A percentile compares a stretch with the other conserved stretches of the same genome.
Evolutionary conservation across 1,140 invertebrate species (phyloP).

Genomic region (Pomacea maculata): DNA sequence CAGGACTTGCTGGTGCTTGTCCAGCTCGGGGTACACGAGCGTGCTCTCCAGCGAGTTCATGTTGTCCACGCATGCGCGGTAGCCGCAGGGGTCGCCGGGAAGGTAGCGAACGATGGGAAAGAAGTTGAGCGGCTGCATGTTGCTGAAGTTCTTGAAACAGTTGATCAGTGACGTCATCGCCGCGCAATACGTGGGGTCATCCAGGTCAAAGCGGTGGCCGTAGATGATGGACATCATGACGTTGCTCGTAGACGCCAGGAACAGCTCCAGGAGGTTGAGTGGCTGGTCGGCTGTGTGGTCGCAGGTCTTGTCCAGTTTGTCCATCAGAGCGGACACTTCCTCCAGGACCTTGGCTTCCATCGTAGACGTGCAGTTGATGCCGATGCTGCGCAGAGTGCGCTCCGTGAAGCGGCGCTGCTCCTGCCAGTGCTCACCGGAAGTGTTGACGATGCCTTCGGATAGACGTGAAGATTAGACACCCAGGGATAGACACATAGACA

Average conservation of each 20-base stretch:
- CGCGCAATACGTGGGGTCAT: slow-evolving; percentile 56
- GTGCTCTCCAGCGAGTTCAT: slow-evolving; percentile 14
- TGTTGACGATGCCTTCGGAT: slow-evolving; percentile 21
- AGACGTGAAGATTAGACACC: not conserved
- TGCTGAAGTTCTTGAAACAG: slow-evolving; percentile 19
- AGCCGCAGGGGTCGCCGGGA: slow-evolving; percentile 40
- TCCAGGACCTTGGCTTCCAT: not conserved
- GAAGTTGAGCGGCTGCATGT: slow-evolving; percentile 31
- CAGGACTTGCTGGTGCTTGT: slow-evolving; percentile 2
- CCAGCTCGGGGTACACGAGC: not conserved
- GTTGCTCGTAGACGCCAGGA: slow-evolving; percentile 27
- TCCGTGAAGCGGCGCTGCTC: slow-evolving; percentile 22
- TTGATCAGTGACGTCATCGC: slow-evolving; percentile 23
- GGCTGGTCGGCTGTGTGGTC: not conserved
- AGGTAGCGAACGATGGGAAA: slow-evolving; percentile 33
- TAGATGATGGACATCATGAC: slow-evolving; percentile 39
- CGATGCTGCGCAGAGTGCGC: slow-evolving; percentile 11
- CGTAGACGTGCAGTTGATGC: not conserved
- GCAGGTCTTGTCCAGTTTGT: not conserved
- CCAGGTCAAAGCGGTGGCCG: slow-evolving; percentile 54
- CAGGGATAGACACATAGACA: no score
- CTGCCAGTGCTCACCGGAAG: slow-evolving; percentile 12
- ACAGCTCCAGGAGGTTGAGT: not conserved
- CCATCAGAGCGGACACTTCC: slow-evolving; percentile 12
- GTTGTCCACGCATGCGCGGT: slow-evolving; percentile 14